Evolutionary conservation across 92 coral and sea anemone genomes (phyloP).

Genomic region (Bergia sp.): DNA sequence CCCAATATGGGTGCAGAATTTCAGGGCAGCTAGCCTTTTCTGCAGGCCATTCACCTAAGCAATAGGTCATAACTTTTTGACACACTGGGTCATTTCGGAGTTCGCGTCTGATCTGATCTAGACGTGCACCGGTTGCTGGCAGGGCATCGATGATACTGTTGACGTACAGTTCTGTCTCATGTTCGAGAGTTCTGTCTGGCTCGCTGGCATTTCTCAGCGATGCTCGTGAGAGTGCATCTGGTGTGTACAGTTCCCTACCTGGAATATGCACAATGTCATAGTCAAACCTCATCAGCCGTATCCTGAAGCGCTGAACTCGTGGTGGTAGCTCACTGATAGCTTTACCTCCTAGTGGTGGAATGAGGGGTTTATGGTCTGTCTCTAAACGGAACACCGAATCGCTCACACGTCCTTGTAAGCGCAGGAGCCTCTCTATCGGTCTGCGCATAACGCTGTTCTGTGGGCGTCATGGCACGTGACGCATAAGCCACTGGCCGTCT

Average conservation of each 20-base stretch:
- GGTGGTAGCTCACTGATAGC: not conserved
- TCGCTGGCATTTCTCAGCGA: conserved; percentile 10
- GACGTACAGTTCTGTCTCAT: conserved; percentile 24
- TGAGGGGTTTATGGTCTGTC: not conserved
- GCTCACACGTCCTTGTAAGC: not conserved
- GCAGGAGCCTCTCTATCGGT: not conserved
- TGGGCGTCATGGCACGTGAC: conserved; percentile 15
- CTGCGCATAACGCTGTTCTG: conserved; percentile 8
- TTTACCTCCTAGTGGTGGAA: not conserved
- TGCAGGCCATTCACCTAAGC: conserved; percentile 45
- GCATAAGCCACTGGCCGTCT: conserved; percentile 19
- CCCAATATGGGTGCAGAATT: conserved; percentile 29
- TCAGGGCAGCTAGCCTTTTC: conserved; percentile 30
- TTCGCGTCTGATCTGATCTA: conserved; percentile 40
- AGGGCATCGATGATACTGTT: conserved; percentile 36
- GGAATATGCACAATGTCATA: not conserved
- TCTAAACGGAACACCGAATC: not conserved
- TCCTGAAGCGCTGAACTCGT: not conserved
- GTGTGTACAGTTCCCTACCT: not conserved
- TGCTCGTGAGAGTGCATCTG: not conserved
- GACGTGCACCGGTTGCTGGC: conserved; percentile 45
- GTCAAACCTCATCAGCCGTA: not conserved
- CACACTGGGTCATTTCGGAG: conserved; percentile 44
- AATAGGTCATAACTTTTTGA: conserved; percentile 42
- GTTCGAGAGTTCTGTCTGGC: not conserved